Conservation (phyloP, 2,797 vertebrate species). For the Megaceryle alcyon region DNA sequence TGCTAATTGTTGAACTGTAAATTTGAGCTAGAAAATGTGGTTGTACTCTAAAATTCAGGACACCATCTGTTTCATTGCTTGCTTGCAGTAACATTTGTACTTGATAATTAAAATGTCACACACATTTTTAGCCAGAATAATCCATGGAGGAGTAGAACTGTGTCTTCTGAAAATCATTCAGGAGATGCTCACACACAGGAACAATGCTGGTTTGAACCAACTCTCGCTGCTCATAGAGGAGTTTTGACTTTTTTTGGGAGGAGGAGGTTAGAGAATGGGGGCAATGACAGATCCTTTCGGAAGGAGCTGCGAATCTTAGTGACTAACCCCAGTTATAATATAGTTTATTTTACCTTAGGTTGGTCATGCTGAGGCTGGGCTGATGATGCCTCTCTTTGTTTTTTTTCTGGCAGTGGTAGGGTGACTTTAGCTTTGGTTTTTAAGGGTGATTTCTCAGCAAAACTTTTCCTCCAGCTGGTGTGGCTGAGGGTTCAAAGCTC, state of each 20-base stretch:
- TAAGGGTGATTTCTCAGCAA: not conserved
- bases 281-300: not conserved
- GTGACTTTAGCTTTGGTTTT: not conserved
- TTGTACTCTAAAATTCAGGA: slow-evolving; percentile 76
- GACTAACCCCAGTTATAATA: not conserved
- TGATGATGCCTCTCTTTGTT: not conserved
- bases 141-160: slow-evolving; percentile 34
- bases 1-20: slow-evolving; percentile 69
- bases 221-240: not conserved
- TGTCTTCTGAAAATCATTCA: slow-evolving; percentile 43
- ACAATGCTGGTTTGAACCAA: not conserved
- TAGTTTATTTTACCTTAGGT: not conserved
- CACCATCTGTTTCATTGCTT: slow-evolving; percentile 76
- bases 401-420: not conserved
- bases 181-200: not conserved
- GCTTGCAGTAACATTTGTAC: slow-evolving; percentile 78
- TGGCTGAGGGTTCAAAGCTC: not conserved
- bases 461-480: not conserved
- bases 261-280: not conserved
- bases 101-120: slow-evolving; percentile 80
- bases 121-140: slow-evolving; percentile 72
- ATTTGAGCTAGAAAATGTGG: slow-evolving; percentile 73
- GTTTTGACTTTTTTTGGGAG: not conserved
- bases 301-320: not conserved
- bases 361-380: not conserved